These are phyloP conservation scores for Lepeophtheirus nordmannii DNA, from an alignment of 2,888 invertebrate species.

Conservation along the genomic window DNA sequence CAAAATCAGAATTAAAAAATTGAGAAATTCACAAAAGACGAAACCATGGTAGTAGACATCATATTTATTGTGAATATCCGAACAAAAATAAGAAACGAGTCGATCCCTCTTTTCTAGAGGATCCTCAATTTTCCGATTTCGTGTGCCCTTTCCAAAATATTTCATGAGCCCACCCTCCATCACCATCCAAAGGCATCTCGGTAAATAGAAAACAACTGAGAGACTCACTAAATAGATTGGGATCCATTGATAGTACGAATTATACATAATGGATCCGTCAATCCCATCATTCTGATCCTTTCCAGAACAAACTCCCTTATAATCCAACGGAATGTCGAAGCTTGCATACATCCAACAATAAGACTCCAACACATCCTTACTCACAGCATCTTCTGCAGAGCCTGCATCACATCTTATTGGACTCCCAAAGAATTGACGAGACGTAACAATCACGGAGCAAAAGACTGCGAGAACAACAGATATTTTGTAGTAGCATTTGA, in stretches of 20 bases:
- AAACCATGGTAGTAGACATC: constrained; percentile 18
- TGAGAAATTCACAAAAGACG: constrained; percentile 23
- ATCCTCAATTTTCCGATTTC: constrained; percentile 21
- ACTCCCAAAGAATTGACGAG: constrained; percentile 21
- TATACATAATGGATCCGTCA: constrained; percentile 21
- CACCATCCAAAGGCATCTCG: constrained; percentile 19
- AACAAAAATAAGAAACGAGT: constrained; percentile 18
- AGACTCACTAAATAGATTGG: constrained; percentile 18
- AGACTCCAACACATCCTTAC: constrained; percentile 12
- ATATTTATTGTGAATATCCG: constrained; percentile 24
- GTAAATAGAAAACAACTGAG: constrained; percentile 23
- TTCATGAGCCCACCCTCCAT: constrained; percentile 25
- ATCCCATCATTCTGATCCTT: constrained; percentile 18
- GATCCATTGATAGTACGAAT: constrained; percentile 25
- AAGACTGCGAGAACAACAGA: constrained; percentile 10
- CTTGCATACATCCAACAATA: constrained; percentile 25
- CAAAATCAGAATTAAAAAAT: constrained; percentile 12
- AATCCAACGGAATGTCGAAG: constrained; percentile 21
- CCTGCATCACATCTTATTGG: constrained; percentile 18
- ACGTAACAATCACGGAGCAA: constrained; percentile 20
- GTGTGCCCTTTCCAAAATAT: constrained; percentile 24
- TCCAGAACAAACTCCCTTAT: constrained; percentile 21
- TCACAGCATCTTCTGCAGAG: background rate
- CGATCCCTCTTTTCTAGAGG: constrained; percentile 23
- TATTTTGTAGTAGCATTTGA: constrained; percentile 18